A percentile compares a stretch with the other conserved stretches of the same genome.
Evolutionary conservation across 2,797 vertebrate genomes (phyloP).

Genomic region (Heliangelus exortis): DNA sequence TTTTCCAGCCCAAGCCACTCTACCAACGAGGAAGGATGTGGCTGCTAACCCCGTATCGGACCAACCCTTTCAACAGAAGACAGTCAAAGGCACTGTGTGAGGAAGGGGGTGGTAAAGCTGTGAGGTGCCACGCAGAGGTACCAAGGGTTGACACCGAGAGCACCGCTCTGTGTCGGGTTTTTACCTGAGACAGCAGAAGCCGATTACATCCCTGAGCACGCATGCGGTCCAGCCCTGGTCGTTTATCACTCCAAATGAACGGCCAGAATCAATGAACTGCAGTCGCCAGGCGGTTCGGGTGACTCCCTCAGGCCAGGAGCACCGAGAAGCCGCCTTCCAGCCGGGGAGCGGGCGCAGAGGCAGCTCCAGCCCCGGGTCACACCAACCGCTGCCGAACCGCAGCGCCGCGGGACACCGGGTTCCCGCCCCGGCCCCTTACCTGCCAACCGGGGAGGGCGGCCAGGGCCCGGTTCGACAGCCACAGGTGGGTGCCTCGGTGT

Average conservation of each 20-base stretch:
- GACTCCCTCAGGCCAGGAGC: neutral
- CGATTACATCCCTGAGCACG: rapidly evolving
- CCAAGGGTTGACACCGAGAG: neutral
- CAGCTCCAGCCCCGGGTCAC: neutral
- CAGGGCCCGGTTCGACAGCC: neutral
- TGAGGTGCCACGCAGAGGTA: rapidly evolving
- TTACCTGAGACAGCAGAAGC: neutral
- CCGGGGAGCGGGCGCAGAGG: neutral
- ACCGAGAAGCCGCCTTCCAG: neutral
- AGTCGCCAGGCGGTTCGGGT: rapidly evolving
- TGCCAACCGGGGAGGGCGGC: neutral
- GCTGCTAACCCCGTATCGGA: neutral
- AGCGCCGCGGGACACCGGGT: neutral
- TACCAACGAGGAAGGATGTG: neutral
- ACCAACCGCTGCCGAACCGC: neutral
- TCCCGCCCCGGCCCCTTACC: neutral
- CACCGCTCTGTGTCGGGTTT: rapidly evolving
- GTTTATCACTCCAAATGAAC: rapidly evolving
- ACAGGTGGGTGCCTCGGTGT: neutral
- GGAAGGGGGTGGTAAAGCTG: neutral
- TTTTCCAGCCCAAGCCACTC: too few relatives aligned
- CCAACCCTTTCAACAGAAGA: neutral
- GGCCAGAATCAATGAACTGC: rapidly evolving
- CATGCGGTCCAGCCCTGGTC: rapidly evolving
- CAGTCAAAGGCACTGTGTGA: neutral